Evolutionary conservation across 2,888 invertebrate genomes (phyloP).

Genomic region (Teleogryllus oceanicus): DNA sequence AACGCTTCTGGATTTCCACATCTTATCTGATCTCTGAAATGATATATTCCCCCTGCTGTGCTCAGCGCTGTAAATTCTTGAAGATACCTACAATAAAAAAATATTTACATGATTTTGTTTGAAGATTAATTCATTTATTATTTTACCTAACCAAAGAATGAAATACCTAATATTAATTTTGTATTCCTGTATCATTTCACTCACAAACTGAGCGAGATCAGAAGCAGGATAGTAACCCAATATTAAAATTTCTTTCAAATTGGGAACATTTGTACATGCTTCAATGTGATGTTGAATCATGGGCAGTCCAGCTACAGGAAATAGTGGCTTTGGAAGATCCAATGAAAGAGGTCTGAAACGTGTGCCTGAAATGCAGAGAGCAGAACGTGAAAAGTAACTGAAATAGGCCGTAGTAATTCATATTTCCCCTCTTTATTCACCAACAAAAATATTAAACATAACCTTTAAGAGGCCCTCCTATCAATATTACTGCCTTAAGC

Average conservation of each 20-base stretch:
- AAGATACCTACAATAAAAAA: conserved; percentile 63
- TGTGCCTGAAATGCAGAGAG: conserved; percentile 67
- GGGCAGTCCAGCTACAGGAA: conserved; percentile 94
- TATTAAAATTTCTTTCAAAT: conserved; percentile 87
- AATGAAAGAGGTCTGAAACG: conserved; percentile 93
- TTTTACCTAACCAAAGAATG: not conserved
- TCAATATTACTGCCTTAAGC: conserved; percentile 68
- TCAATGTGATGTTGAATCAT: conserved; percentile 97
- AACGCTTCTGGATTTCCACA: conserved; percentile 83
- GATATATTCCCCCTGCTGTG: conserved; percentile 95
- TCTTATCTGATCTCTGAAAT: conserved; percentile 92
- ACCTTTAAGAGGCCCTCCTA: conserved; percentile 95
- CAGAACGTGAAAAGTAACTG: conserved; percentile 27
- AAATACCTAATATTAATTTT: conserved; percentile 46
- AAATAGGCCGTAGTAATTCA: not conserved
- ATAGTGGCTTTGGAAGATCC: conserved; percentile 96
- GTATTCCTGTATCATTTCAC: conserved; percentile 79
- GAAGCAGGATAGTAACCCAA: conserved; percentile 83
- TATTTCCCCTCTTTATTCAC: not conserved
- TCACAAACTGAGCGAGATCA: conserved; percentile 82
- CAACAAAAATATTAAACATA: conserved; percentile 37
- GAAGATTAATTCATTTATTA: no score
- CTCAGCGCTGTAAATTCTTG: conserved; percentile 94
- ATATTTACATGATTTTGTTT: no score
- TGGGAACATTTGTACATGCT: conserved; percentile 74